Evolutionary conservation across 2,797 vertebrate species (phyloP).

Genomic region (Triplophysa bombifrons): DNA sequence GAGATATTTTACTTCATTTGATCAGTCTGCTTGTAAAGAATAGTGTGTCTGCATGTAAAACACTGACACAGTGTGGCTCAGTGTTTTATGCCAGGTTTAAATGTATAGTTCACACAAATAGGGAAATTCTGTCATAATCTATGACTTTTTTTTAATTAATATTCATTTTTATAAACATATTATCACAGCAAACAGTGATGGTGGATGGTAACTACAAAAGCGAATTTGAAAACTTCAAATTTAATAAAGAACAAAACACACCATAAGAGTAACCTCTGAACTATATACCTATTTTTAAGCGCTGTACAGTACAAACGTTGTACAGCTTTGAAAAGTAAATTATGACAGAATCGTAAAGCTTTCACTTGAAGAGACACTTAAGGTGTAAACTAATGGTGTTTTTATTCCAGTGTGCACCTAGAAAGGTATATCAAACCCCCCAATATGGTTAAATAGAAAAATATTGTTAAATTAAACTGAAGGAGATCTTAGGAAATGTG

Average conservation of each 20-base stretch:
- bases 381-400: too few relatives aligned
- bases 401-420: too few relatives aligned
- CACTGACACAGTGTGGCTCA: background rate
- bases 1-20: constrained; percentile 16
- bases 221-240: background rate
- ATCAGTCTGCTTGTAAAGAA: background rate
- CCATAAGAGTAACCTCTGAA: too few relatives aligned
- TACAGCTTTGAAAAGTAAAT: background rate
- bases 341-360: background rate
- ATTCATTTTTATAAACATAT: too few relatives aligned
- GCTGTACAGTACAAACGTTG: background rate
- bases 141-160: too few relatives aligned
- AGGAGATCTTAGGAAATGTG: background rate
- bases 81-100: background rate
- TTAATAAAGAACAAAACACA: background rate
- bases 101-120: background rate
- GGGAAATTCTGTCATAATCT: too few relatives aligned
- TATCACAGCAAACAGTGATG: background rate
- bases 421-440: too few relatives aligned
- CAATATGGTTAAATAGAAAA: too few relatives aligned
- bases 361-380: background rate
- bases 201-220: background rate
- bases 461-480: background rate
- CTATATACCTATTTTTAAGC: too few relatives aligned
- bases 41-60: background rate